These are phyloP conservation scores for Pristionchus japonicus DNA, from an alignment of 2,888 invertebrate species.

Conservation along the genomic window DNA sequence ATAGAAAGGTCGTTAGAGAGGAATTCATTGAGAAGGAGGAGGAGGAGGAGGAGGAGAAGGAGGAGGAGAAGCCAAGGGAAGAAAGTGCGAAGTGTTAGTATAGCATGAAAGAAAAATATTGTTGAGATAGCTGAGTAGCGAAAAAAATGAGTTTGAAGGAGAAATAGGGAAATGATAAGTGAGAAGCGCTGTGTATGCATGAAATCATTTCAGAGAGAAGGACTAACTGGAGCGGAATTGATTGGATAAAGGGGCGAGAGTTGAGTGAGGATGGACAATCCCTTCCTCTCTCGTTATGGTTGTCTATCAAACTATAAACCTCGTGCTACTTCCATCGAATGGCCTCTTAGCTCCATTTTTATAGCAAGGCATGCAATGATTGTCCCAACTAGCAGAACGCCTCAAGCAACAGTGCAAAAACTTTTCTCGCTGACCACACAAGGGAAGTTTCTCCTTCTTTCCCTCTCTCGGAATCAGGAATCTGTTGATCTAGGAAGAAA, in stretches of 20 bases:
- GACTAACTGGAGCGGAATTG: neutral
- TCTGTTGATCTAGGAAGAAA: slow-evolving; percentile 18
- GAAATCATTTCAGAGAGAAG: neutral
- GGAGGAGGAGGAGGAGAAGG: neutral
- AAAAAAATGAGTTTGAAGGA: neutral
- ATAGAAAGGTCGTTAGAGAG: neutral
- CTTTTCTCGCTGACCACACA: neutral
- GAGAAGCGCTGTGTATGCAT: neutral
- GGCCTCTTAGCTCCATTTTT: too few species aligned
- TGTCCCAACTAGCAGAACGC: neutral
- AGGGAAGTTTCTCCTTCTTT: neutral
- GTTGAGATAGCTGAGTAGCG: too few species aligned
- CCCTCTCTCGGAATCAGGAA: neutral
- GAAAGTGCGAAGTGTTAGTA: neutral
- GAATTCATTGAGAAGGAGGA: neutral
- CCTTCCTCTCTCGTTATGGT: neutral
- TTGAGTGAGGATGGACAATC: neutral
- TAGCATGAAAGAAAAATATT: too few species aligned
- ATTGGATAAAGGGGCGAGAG: slow-evolving; percentile 26
- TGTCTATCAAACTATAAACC: neutral
- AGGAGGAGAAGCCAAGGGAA: neutral
- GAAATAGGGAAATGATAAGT: neutral
- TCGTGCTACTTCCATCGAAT: too few species aligned
- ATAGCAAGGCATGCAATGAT: too few species aligned
- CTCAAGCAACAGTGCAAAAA: neutral